Conservation (phyloP, 2,888 invertebrate species). For the Plusia festucae region DNA sequence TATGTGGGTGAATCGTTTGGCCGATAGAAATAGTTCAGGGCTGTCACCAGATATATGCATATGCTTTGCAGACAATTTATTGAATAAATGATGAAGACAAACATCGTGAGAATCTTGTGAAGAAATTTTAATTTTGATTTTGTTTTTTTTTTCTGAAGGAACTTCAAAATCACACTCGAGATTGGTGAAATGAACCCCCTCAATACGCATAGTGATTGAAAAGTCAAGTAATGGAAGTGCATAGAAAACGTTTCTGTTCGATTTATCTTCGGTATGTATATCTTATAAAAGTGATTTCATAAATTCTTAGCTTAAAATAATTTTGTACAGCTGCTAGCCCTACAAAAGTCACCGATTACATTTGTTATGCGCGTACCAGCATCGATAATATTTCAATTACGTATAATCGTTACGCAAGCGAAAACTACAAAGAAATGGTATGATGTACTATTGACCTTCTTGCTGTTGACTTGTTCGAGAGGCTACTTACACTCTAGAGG, state of each 20-base stretch:
- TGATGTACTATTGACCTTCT: slow-evolving; percentile 53
- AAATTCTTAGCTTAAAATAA: neutral
- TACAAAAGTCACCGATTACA: slow-evolving; percentile 35
- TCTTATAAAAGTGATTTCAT: too few relatives aligned
- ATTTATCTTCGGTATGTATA: too few relatives aligned
- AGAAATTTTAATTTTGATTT: too few relatives aligned
- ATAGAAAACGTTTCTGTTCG: neutral
- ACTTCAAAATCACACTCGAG: too few relatives aligned
- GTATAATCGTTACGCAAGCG: slow-evolving; percentile 45
- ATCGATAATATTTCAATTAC: slow-evolving; percentile 52
- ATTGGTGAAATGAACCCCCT: too few relatives aligned
- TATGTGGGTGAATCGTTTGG: slow-evolving; percentile 38
- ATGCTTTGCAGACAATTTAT: too few relatives aligned
- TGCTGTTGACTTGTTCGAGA: slow-evolving; percentile 24
- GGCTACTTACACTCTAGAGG: slow-evolving; percentile 33
- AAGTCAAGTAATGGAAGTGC: too few relatives aligned
- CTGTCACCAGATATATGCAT: neutral
- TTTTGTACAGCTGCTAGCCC: slow-evolving; percentile 17
- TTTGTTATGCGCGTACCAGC: slow-evolving; percentile 44
- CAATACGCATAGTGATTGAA: too few relatives aligned
- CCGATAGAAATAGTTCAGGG: slow-evolving; percentile 32
- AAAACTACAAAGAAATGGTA: slow-evolving; percentile 45
- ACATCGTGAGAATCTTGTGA: too few relatives aligned
- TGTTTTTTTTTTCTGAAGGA: too few relatives aligned
- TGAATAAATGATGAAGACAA: too few relatives aligned